Base-by-base conservation (phyloP, 2,888 invertebrate genomes). In the Trimorus sp. region DNA sequence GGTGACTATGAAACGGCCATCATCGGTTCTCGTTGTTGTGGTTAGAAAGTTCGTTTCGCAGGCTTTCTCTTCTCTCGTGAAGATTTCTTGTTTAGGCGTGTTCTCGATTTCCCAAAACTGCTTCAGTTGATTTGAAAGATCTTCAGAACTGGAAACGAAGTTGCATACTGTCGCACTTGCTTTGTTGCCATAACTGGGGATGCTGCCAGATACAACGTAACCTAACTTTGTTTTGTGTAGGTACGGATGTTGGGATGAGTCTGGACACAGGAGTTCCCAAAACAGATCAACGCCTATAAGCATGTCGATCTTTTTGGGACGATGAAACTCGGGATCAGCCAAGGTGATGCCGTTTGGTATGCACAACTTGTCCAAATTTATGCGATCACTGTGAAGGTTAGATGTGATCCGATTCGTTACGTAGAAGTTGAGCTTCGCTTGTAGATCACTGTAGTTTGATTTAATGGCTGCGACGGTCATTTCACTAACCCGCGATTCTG, bases 71-170 rank as follows among this genome's bases (percentile, higher is more conserved):
- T 77, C 77, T 3, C 0, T 0, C n/a, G 73, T 56, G 5, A 7
- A n/a, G 8, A 4, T 16, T 45, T 54, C 40, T 26, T 45, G n/a
- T 0, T 12, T 38, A 3, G 60, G 53, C 7, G 54, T 40, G n/a
- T 68, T 40, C 42, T 79, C 79, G 1, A 74, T 53, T 42, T 79
- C 63, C 79, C 63, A 74, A 15, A 79, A 79, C 37, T 51, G 15
- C 14, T 37, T 36, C 7, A 79, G 14, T 53, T 79, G 66, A 15
- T 26, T 4, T 14, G 70, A 42, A 11, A 71, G 26, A 42, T 71
- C 60, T 51, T 11, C 4, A 69, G 37, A 0, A 60, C 11, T 60
- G 45, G 60, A n/a, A n/a, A n/a, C n/a, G n/a, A n/a, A n/a, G n/a
- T n/a, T n/a, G n/a, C n/a, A n/a, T n/a, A n/a, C n/a, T n/a, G n/a